A percentile compares a stretch with the other conserved stretches of the same genome.
Conservation (phyloP, 2,888 invertebrate genomes). For the Exocentrus adspersus region DNA sequence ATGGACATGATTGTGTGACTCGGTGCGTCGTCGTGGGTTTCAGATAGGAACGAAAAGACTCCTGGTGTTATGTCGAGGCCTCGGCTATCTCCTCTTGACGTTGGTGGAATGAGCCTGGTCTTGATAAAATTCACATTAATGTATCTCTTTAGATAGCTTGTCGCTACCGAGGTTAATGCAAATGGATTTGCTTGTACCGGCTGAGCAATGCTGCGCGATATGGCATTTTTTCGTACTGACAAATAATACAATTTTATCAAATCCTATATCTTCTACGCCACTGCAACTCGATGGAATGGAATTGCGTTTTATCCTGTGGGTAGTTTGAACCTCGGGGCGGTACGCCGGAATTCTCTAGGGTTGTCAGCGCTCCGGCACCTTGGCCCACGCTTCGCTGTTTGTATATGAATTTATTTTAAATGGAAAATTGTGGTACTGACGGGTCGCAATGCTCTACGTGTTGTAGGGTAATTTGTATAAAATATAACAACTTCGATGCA, state of each 20-base stretch:
- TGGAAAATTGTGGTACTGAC: slow-evolving; percentile 10
- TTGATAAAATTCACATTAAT: too few species aligned
- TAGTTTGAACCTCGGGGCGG: slow-evolving; percentile 8
- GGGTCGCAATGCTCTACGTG: slow-evolving; percentile 13
- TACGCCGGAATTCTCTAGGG: slow-evolving; percentile 4
- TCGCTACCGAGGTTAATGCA: too few species aligned
- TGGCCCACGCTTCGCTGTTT: slow-evolving; percentile 13
- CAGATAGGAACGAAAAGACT: too few species aligned
- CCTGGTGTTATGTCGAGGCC: too few species aligned
- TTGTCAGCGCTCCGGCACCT: slow-evolving; percentile 6
- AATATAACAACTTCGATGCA: slow-evolving; percentile 16
- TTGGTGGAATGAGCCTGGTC: too few species aligned
- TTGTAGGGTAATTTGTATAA: slow-evolving; percentile 24
- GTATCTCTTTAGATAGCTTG: too few species aligned
- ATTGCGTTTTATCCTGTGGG: background rate
- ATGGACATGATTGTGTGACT: background rate
- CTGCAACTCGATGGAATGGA: background rate
- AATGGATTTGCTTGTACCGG: too few species aligned
- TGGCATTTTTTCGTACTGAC: too few species aligned
- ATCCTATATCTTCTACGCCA: background rate
- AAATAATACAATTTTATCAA: too few species aligned
- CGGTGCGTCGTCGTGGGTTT: too few species aligned
- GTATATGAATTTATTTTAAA: slow-evolving; percentile 21
- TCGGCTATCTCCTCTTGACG: too few species aligned
- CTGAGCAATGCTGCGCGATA: too few species aligned